Percentiles rank a stretch among this genome's conserved stretches.
phyloP scores from a whole-genome alignment of 2,797 vertebrate species.

The Eutrigla gurnardus region DNA sequence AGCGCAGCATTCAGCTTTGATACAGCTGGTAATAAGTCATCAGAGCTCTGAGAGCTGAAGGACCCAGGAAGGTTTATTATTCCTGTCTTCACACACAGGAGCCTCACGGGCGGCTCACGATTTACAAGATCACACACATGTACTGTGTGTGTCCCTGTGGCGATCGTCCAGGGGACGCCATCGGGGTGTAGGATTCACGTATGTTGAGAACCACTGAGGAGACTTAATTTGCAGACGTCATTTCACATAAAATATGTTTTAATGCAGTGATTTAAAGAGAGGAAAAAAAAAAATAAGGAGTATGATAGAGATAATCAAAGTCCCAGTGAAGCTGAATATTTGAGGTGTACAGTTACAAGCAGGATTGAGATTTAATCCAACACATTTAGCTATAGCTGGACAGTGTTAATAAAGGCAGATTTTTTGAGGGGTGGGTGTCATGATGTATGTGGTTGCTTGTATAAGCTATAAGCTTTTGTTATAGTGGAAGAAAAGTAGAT shows the following conservation, averaged over 20 bases:
- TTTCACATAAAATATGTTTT: conserved; percentile 1
- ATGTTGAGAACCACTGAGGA: not conserved
- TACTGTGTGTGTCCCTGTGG: not conserved
- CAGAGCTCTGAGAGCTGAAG: conserved; percentile 60
- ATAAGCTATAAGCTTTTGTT: not conserved
- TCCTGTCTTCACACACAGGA: conserved; percentile 33
- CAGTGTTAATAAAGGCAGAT: not conserved
- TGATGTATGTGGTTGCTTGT: not conserved
- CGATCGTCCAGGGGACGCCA: not conserved
- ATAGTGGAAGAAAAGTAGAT: not conserved
- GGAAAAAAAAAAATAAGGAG: not conserved
- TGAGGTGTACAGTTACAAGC: not conserved
- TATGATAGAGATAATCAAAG: not conserved
- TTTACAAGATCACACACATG: conserved; percentile 40
- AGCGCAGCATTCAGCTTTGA: conserved; percentile 55
- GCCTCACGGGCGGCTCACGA: conserved; percentile 13
- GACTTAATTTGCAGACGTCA: not conserved
- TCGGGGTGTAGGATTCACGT: not conserved
- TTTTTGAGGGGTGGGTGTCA: not conserved
- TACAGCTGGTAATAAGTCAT: conserved; percentile 65
- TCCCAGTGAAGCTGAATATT: not conserved
- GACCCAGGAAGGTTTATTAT: conserved; percentile 57
- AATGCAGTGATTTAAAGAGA: not conserved
- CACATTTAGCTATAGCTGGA: too few relatives aligned
- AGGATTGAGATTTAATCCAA: not conserved